phyloP scores from a whole-genome alignment of 2,113 vertebrate genomes.

The Trinectes maculatus region DNA sequence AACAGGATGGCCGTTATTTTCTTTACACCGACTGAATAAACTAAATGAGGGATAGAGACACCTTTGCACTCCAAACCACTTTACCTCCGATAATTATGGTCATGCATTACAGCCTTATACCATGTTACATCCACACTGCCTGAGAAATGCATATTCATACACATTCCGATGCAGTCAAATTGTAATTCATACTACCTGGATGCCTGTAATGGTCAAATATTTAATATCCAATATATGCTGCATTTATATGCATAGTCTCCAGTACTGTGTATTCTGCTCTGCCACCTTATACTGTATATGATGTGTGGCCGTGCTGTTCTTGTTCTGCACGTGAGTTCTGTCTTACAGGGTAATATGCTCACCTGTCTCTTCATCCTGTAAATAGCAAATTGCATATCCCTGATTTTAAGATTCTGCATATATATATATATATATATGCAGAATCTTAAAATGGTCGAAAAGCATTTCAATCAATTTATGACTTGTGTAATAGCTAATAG shows the following conservation, averaged over 20 bases:
- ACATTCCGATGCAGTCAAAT: not conserved
- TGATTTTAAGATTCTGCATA: too few species aligned
- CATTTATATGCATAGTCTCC: conserved; percentile 34
- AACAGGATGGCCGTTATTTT: conserved; percentile 29
- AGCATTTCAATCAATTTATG: not conserved
- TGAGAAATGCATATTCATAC: conserved; percentile 12
- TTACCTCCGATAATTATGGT: conserved; percentile 53
- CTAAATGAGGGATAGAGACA: conserved; percentile 42
- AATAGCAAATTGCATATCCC: conserved; percentile 20
- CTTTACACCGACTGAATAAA: conserved; percentile 50
- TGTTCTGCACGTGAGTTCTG: not conserved
- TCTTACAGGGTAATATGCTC: conserved; percentile 9
- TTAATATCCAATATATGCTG: conserved; percentile 26
- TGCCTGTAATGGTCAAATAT: not conserved
- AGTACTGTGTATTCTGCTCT: not conserved
- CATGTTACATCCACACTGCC: conserved; percentile 11
- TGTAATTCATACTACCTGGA: conserved; percentile 15
- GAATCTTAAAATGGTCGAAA: not conserved
- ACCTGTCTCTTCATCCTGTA: conserved; percentile 18
- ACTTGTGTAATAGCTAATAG: too few species aligned
- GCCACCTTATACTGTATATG: conserved; percentile 8
- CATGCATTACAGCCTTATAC: conserved; percentile 48
- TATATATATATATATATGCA: not conserved
- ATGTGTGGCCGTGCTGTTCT: not conserved
- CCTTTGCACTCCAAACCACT: too few species aligned